phyloP scores from a whole-genome alignment of 2,113 vertebrate genomes.

The Andinoacara biseriatus region DNA sequence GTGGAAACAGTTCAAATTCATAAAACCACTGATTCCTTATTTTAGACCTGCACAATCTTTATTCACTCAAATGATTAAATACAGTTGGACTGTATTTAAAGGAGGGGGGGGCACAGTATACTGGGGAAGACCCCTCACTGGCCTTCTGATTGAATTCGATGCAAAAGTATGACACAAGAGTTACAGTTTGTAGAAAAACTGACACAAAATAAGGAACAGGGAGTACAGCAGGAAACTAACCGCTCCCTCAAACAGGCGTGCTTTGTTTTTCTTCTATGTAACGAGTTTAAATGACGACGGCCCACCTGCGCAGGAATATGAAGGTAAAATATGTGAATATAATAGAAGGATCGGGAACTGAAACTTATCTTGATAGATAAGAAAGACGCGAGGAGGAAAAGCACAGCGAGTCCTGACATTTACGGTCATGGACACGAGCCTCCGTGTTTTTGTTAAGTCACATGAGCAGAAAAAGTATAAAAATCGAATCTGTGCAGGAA shows the following conservation, averaged over 20 bases:
- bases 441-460: conserved; percentile 23
- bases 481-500: conserved; percentile 43
- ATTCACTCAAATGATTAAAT: not conserved
- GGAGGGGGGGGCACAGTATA: not conserved
- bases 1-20: not conserved
- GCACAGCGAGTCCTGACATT: not conserved
- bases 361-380: not conserved
- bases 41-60: not conserved
- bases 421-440: conserved; percentile 21
- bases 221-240: not conserved
- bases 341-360: rapidly evolving
- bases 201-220: not conserved
- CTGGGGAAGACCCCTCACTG: not conserved
- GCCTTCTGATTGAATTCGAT: not conserved
- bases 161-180: not conserved
- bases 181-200: not conserved
- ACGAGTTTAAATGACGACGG: not conserved
- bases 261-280: not conserved
- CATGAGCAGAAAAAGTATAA: conserved; percentile 44
- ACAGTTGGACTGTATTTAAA: rapidly evolving
- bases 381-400: rapidly evolving
- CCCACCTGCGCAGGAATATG: not conserved
- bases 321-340: not conserved
- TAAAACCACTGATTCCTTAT: rapidly evolving
- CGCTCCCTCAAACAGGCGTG: too few species aligned